phyloP scores from a whole-genome alignment of 2,113 vertebrate genomes.

The Thomomys bottae region DNA sequence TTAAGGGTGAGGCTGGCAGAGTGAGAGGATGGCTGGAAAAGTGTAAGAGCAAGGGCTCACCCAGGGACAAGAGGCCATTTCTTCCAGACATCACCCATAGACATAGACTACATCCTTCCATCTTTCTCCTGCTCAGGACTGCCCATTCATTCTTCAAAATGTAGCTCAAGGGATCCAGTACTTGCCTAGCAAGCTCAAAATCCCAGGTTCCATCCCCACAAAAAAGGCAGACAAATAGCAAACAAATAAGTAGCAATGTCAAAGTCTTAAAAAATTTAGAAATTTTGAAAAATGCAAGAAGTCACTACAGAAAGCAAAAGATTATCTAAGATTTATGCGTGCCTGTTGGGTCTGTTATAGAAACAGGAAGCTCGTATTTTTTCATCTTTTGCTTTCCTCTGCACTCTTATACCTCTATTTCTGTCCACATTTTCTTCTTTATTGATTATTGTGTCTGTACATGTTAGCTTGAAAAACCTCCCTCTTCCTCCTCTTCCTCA shows the following conservation, averaged over 20 bases:
- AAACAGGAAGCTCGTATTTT: background rate
- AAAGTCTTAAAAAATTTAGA: background rate
- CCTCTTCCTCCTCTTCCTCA: background rate
- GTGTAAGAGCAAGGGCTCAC: background rate
- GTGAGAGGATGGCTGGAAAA: background rate
- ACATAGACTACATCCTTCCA: too few relatives aligned
- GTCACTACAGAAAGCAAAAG: background rate
- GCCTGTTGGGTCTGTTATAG: background rate
- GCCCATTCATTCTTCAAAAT: background rate
- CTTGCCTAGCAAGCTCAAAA: too few relatives aligned
- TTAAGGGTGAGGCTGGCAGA: background rate
- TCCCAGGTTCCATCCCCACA: too few relatives aligned
- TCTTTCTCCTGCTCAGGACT: background rate
- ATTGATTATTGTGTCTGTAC: background rate
- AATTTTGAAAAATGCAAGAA: background rate
- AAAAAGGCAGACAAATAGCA: too few relatives aligned
- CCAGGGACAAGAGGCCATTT: background rate
- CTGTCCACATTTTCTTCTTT: background rate
- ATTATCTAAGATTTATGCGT: accelerated
- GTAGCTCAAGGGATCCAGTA: too few relatives aligned
- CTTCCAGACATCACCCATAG: accelerated
- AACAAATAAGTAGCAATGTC: background rate
- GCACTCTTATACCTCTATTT: background rate
- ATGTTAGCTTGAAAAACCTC: background rate
- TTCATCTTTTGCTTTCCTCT: background rate